phyloP scores from a whole-genome alignment of 2,113 vertebrate species.

The Oncorhynchus gorbuscha region DNA sequence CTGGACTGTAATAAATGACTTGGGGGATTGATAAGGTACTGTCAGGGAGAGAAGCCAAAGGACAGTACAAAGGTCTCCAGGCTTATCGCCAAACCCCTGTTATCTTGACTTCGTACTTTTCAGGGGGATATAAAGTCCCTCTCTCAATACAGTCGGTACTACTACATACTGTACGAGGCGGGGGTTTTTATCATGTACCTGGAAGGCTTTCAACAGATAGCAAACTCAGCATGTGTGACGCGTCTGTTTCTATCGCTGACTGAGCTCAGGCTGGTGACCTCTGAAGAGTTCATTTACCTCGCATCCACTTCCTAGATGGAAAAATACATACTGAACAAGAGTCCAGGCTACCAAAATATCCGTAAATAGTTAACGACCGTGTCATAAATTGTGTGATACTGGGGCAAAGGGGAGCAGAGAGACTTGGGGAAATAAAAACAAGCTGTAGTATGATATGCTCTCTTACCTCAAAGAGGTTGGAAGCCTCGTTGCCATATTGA shows the following conservation, averaged over 20 bases:
- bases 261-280: conserved; percentile 18
- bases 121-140: conserved; percentile 46
- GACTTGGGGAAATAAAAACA: neutral
- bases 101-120: conserved; percentile 58
- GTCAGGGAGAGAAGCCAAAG: conserved; percentile 36
- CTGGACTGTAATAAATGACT: conserved; percentile 49
- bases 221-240: neutral
- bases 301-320: neutral
- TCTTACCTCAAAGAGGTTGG: conserved; percentile 96
- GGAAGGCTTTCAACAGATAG: conserved; percentile 29
- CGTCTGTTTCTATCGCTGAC: neutral
- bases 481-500: conserved; percentile 92
- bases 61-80: conserved; percentile 66
- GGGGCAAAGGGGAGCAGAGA: neutral
- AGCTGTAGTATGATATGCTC: neutral
- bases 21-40: conserved; percentile 59
- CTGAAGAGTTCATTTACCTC: conserved; percentile 15
- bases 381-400: neutral
- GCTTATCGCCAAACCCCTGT: conserved; percentile 46
- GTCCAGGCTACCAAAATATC: neutral
- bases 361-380: neutral
- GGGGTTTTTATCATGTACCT: conserved; percentile 12
- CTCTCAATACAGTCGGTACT: conserved; percentile 21
- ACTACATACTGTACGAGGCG: conserved; percentile 19
- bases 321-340: neutral